Base-by-base conservation (phyloP, 2,797 vertebrate genomes). In the Bradypus variegatus region DNA sequence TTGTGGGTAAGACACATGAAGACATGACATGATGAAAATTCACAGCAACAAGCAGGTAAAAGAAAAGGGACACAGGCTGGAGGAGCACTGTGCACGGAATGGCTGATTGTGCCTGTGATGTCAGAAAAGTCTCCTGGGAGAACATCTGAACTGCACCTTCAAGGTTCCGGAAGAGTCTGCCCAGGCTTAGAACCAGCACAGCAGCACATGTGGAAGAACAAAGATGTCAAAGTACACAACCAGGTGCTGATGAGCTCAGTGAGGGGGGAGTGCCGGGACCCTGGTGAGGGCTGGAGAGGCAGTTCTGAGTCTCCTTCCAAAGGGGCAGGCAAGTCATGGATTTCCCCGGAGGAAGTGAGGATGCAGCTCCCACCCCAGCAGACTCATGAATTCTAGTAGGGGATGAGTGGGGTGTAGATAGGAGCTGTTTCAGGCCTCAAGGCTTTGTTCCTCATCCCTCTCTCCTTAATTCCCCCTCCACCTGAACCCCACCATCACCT, bases 201-300 rank as follows among this genome's bases (percentile, higher is more conserved):
- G 64, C 21, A 67, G n/a, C 50, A 21, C 14, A 9, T 16, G 2
- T 9, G 29, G 62, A 31, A 33, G 53, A 16, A 60, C 53, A 14
- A 45, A 29, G 87, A 60, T 21, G 16, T 65, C 7, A 2, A 8
- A 0, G 0, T 23, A 6, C 33, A 14, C 2, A 13, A 19, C 13
- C 29, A 45, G 65, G 76, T 18, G 8, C n/a, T 58, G 31, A 14
- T 21, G 27, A 14, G 36, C 16, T 33, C n/a, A 69, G 67, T 72
- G 36, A 27, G 36, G 64, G 27, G 48, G 81, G 3, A 27, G 1
- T 8, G 65, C 10, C 23, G 50, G 45, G 64, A 5, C 86, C 38
- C 33, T 16, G 27, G 13, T 11, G 19, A 29, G 29, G 15, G 16
- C 60, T 18, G 23, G 50, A 45, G n/a, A 45, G 41, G 41, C 41